Evolutionary conservation across 1,140 invertebrate genomes (phyloP).

Genomic region (Bilobella aurantiaca): DNA sequence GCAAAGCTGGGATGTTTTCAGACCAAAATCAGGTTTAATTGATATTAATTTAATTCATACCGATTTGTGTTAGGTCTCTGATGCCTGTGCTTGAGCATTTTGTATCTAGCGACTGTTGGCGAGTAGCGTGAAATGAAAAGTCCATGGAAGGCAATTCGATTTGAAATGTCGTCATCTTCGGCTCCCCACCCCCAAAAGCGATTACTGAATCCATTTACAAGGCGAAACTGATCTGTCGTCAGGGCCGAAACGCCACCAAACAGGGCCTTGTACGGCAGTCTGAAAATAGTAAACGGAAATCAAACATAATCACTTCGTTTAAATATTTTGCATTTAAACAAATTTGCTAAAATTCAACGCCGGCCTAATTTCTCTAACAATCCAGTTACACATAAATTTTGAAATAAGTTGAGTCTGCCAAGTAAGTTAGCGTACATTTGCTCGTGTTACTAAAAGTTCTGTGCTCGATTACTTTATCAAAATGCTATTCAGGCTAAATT

Average conservation of each 20-base stretch:
- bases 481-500: too few species aligned
- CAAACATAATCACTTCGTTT: background rate
- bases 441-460: too few species aligned
- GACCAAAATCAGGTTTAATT: too few species aligned
- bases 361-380: too few species aligned
- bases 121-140: conserved; percentile 78
- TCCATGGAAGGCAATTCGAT: conserved; percentile 63
- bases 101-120: conserved; percentile 73
- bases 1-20: background rate
- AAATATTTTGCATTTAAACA: background rate
- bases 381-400: too few species aligned
- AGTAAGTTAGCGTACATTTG: too few species aligned
- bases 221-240: conserved; percentile 63
- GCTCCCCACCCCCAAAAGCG: conserved; percentile 88
- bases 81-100: conserved; percentile 79
- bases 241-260: conserved; percentile 49
- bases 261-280: conserved; percentile 29
- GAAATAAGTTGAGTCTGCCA: too few species aligned
- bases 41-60: too few species aligned
- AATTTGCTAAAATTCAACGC: too few species aligned
- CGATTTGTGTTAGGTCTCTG: conserved; percentile 59
- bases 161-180: conserved; percentile 86
- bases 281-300: background rate
- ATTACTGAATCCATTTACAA: conserved; percentile 83
- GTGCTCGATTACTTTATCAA: too few species aligned